A percentile compares a stretch with the other conserved stretches of the same genome.
Evolutionary conservation across 2,888 invertebrate genomes (phyloP).

Genomic region (Lasioglossum lativentre): DNA sequence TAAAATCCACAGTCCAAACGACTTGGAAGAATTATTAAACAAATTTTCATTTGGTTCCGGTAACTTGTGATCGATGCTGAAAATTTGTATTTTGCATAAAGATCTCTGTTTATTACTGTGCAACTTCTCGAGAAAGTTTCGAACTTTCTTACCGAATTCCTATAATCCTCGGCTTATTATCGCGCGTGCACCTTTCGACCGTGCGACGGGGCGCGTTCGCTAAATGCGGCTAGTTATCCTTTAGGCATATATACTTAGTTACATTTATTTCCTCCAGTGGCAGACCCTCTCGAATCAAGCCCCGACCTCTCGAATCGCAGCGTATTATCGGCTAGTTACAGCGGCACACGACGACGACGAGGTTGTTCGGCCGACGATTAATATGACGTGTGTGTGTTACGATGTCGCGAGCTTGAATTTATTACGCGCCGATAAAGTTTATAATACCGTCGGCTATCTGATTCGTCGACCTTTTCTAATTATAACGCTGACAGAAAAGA

Average conservation of each 20-base stretch:
- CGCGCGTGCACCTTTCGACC: constrained; percentile 14
- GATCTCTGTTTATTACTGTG: not conserved
- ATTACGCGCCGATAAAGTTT: constrained; percentile 26
- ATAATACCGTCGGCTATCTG: not conserved
- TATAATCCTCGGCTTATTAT: constrained; percentile 19
- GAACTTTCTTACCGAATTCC: not conserved
- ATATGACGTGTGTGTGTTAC: constrained; percentile 39
- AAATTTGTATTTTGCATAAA: not conserved
- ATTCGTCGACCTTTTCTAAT: not conserved
- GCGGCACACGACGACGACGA: constrained; percentile 33
- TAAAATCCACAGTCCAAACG: no score
- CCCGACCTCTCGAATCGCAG: constrained; percentile 33
- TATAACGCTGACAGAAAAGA: not conserved
- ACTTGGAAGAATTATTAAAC: not conserved
- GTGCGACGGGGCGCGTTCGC: constrained; percentile 29
- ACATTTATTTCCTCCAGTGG: not conserved
- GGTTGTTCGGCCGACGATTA: constrained; percentile 36
- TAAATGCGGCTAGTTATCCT: constrained; percentile 21
- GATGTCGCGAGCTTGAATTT: constrained; percentile 33
- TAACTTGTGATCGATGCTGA: not conserved
- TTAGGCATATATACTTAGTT: no score
- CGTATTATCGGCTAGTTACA: constrained; percentile 36
- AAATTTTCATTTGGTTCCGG: not conserved
- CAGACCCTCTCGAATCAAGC: constrained; percentile 23
- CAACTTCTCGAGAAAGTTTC: not conserved